Evolutionary conservation across 2,113 vertebrate genomes (phyloP), one percentile per base, ranked within the genome.

Genomic region (Paraplagusia blochii): DNA sequence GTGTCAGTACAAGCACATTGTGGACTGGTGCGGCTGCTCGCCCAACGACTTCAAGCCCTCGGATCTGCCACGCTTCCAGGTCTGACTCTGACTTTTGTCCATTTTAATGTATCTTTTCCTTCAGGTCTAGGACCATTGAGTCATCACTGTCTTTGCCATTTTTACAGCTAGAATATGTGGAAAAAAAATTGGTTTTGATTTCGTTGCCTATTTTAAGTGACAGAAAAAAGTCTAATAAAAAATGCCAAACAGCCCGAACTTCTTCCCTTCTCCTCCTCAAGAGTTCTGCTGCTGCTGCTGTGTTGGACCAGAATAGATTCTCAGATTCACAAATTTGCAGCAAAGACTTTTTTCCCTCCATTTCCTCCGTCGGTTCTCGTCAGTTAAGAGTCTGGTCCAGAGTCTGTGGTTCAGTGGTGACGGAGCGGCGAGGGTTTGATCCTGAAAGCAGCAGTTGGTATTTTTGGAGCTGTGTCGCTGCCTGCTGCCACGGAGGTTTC

Each of bases 21-120:
- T 96, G 51, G 94, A 96, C 91, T 96, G 94, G 94, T 96, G 94
- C 11, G 94, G 94, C 85, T 96, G 94, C 59, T 96, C 94, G 0
- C 94, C 94, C 13, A 96, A 95, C 6, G 93, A 96, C 84, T 90
- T 85, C 92, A 97, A 96, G 72, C 92, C 94, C 0, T 80, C 93
- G 0, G 97, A 98, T 44, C 92, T 99, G 85, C 95, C 94, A 4
- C 92, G 97, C 3, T 95, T 99, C 90, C 95, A 98, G 95, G 97
- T 98, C 66, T 59, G 50, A 39, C 10, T 34, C 13, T 2, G 38
- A 13, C 38, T 11, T 39, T 10, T 2, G 11, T 5, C 42, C 13
- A n/a, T 5, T 42, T 13, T 4, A 42, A 12, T 11, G 11, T 38
- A 4, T 38, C 36, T 11, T 9, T 9, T 38, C 22, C 6, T 38